Conservation (phyloP, 2,797 vertebrate species). For the Clarias pachynema region DNA sequence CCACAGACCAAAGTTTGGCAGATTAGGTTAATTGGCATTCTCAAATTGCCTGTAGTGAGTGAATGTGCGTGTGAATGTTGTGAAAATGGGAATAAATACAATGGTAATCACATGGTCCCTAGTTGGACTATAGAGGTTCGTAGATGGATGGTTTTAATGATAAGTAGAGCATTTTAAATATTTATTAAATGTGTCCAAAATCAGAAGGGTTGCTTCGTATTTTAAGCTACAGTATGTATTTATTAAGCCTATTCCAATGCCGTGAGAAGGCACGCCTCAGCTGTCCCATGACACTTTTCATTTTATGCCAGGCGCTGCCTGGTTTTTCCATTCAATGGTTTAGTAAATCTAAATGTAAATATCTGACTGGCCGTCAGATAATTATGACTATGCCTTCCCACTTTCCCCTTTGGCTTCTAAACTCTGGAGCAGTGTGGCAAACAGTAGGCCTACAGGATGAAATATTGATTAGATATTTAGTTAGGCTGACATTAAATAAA, state of each 20-base stretch:
- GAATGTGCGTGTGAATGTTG: too few relatives aligned
- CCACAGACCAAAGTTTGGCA: too few relatives aligned
- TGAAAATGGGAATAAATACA: too few relatives aligned
- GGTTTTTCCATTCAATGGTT: not conserved
- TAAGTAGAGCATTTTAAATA: not conserved
- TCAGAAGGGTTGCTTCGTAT: not conserved
- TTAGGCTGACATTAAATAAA: not conserved
- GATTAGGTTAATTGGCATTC: too few relatives aligned
- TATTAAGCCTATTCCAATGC: not conserved
- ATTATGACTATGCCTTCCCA: not conserved
- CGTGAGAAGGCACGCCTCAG: not conserved
- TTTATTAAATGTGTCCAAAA: not conserved
- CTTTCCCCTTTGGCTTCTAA: not conserved
- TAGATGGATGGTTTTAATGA: not conserved
- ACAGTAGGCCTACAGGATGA: not conserved
- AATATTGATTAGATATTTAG: not conserved
- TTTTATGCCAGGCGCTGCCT: not conserved
- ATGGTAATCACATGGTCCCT: too few relatives aligned
- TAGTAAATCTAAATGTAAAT: not conserved
- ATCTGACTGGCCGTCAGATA: not conserved
- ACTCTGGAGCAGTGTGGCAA: not conserved
- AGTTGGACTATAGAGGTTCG: too few relatives aligned
- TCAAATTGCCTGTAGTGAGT: too few relatives aligned
- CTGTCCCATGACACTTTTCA: not conserved
- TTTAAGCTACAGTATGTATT: not conserved